Percentiles rank a stretch among this genome's conserved stretches.
Evolutionary conservation across 2,888 invertebrate species (phyloP).

Genomic region (Unio delphinus): DNA sequence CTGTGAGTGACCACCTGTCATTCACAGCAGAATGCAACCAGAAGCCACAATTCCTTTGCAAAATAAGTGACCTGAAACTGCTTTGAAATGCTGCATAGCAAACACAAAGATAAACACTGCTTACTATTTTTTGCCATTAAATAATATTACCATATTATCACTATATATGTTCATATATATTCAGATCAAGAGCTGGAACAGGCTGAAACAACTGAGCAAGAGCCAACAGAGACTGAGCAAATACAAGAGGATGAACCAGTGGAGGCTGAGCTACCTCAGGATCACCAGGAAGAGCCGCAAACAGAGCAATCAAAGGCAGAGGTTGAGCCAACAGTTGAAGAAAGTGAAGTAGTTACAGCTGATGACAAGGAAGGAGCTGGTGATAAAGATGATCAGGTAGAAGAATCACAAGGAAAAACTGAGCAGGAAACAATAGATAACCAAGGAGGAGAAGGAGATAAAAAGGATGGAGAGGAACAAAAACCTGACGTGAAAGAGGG

Average conservation of each 20-base stretch:
- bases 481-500: constrained; percentile 12
- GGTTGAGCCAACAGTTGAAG: constrained; percentile 4
- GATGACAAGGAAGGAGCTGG: constrained; percentile 8
- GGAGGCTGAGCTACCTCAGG: constrained; percentile 3
- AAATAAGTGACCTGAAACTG: too few species aligned
- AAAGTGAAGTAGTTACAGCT: constrained; percentile 7
- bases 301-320: constrained; percentile 6
- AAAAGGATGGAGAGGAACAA: constrained; percentile 6
- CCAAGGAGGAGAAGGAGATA: constrained; percentile 6
- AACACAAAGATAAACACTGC: too few species aligned
- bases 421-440: constrained; percentile 16
- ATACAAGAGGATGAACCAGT: constrained; percentile 6
- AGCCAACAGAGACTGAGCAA: constrained; percentile 11
- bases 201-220: constrained; percentile 8
- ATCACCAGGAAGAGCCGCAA: constrained; percentile 12
- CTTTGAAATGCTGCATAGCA: too few species aligned
- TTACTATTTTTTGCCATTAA: too few species aligned
- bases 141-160: too few species aligned
- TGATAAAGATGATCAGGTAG: constrained; percentile 9
- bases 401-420: constrained; percentile 7
- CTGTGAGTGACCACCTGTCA: too few species aligned
- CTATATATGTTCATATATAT: too few species aligned
- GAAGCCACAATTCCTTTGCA: too few species aligned
- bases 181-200: constrained; percentile 3
- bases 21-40: too few species aligned